Percentiles rank a stretch among this genome's conserved stretches.
These are phyloP conservation scores for Lasioglossum morio DNA, from an alignment of 2,888 invertebrate species.

Conservation along the genomic window DNA sequence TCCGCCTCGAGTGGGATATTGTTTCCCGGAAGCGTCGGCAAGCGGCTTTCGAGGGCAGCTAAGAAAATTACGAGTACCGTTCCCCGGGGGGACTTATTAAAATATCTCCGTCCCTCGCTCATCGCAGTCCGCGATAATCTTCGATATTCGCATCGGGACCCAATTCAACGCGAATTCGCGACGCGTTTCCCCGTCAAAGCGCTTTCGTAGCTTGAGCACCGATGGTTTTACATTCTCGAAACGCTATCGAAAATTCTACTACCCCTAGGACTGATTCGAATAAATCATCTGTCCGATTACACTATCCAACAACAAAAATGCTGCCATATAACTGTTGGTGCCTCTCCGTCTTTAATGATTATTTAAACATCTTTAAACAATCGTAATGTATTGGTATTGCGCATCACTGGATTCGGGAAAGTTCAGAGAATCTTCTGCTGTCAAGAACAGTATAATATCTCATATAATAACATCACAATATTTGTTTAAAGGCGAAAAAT, in stretches of 20 bases:
- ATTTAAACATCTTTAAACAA: no score
- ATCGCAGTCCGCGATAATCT: background rate
- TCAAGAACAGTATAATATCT: no score
- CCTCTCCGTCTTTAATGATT: no score
- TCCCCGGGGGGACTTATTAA: background rate
- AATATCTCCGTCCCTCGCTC: background rate
- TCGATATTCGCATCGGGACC: background rate
- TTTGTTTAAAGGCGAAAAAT: no score
- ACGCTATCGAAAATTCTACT: background rate
- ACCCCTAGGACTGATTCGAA: background rate
- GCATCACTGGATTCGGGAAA: no score
- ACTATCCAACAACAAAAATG: no score
- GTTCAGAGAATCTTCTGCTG: no score
- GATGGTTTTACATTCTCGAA: background rate
- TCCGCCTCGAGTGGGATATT: background rate
- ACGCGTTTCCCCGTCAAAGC: background rate
- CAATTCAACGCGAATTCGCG: background rate
- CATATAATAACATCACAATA: no score
- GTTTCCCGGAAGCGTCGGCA: slow-evolving; percentile 6
- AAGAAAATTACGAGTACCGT: slow-evolving; percentile 4
- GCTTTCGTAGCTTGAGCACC: background rate
- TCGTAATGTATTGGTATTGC: no score
- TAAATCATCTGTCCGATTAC: background rate
- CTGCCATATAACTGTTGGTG: no score
- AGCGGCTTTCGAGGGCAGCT: slow-evolving; percentile 2